phyloP scores from a whole-genome alignment of 2,113 vertebrate genomes.

The Capreolus pygargus region DNA sequence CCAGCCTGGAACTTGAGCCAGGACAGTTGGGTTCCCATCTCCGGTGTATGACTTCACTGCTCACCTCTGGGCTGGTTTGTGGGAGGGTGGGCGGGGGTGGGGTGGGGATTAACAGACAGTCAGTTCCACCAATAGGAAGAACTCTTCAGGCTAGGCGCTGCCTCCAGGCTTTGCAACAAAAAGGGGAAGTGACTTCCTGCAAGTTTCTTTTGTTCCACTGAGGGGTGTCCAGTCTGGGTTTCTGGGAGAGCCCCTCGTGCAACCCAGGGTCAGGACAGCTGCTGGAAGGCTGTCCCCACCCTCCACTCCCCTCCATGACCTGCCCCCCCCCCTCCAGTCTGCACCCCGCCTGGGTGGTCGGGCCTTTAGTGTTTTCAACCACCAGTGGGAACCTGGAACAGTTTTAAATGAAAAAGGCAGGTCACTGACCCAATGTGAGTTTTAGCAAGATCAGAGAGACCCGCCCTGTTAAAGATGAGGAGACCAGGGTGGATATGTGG shows the following conservation, averaged over 20 bases:
- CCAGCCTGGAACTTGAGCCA: background rate
- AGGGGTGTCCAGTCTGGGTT: background rate
- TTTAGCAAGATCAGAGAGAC: background rate
- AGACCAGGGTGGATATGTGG: fast-evolving
- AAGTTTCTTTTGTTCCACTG: background rate
- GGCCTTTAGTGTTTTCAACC: background rate
- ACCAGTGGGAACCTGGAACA: background rate
- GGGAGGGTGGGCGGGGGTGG: background rate
- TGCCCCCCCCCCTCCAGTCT: background rate
- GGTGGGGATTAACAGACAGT: background rate
- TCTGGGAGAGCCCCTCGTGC: background rate
- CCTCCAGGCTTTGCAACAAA: background rate
- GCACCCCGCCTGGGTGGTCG: background rate
- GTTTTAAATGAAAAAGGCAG: background rate
- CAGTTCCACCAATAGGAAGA: background rate
- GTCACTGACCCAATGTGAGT: background rate
- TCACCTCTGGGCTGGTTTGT: background rate
- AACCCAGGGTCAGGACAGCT: fast-evolving
- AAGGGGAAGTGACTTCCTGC: background rate
- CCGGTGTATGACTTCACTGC: background rate
- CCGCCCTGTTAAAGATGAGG: too few species aligned
- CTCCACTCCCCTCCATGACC: background rate
- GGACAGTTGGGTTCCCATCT: background rate
- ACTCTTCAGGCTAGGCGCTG: background rate
- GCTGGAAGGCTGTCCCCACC: background rate